These are phyloP conservation scores for Ennomos fuscantarius DNA, from an alignment of 2,888 invertebrate genomes.

Conservation along the genomic window DNA sequence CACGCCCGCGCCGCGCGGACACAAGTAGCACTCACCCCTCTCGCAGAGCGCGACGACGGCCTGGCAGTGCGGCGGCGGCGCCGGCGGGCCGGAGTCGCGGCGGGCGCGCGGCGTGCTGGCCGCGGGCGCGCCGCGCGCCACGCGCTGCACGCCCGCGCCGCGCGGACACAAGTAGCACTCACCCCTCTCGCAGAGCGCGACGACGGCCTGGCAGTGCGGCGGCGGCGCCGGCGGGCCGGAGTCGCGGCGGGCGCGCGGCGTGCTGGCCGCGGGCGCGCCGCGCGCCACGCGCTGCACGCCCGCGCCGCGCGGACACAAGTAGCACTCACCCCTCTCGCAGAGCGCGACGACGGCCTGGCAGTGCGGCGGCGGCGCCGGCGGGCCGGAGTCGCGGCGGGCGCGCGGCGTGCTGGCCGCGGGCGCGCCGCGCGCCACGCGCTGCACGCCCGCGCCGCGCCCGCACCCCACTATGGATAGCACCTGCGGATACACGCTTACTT, in stretches of 20 bases:
- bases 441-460: constrained; percentile 61
- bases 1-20: no score
- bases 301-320: constrained; percentile 51
- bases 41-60: no score
- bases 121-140: no score
- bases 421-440: constrained; percentile 53
- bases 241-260: constrained; percentile 54
- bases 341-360: constrained; percentile 57
- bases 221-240: constrained; percentile 20
- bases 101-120: no score
- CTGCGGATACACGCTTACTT: constrained; percentile 40
- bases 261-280: constrained; percentile 60
- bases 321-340: no score
- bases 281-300: constrained; percentile 59
- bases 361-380: constrained; percentile 37
- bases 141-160: no score
- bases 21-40: no score
- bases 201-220: constrained; percentile 53
- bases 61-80: no score
- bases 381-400: constrained; percentile 34
- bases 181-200: no score
- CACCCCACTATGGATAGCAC: constrained; percentile 58
- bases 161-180: no score
- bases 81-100: no score
- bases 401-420: constrained; percentile 65